Conservation (phyloP, 2,113 vertebrate genomes). For the Spilogale gracilis region DNA sequence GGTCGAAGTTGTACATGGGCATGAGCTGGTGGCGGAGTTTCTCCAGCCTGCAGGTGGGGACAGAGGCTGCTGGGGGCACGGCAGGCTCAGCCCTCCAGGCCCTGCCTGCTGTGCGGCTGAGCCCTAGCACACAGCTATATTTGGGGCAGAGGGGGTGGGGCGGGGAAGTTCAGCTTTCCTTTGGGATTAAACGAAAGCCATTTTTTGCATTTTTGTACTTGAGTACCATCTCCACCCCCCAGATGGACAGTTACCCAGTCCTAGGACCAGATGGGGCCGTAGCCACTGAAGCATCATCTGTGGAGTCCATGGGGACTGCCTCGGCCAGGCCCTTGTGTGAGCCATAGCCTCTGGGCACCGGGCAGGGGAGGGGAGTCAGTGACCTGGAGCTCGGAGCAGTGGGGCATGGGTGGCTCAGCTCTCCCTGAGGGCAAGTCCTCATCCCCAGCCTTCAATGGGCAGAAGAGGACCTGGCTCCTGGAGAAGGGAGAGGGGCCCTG, state of each 20-base stretch:
- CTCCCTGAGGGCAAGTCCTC: not conserved
- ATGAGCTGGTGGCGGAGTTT: constrained; percentile 98
- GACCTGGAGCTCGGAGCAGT: not conserved
- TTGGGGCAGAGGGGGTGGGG: too few species aligned
- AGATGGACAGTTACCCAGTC: not conserved
- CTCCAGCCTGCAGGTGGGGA: constrained; percentile 91
- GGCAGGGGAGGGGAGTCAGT: too few species aligned
- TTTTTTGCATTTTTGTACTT: not conserved
- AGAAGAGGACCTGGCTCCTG: not conserved
- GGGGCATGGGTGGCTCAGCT: not conserved
- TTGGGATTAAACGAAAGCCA: not conserved
- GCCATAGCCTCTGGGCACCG: not conserved
- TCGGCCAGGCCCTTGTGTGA: not conserved
- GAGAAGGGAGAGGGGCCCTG: not conserved
- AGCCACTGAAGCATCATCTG: not conserved
- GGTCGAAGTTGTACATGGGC: constrained; percentile 99
- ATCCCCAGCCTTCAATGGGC: not conserved
- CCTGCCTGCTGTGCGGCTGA: not conserved
- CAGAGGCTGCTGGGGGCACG: not conserved
- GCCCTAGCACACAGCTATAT: not conserved
- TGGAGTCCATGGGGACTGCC: not conserved
- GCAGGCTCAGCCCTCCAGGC: not conserved
- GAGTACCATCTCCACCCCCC: not conserved
- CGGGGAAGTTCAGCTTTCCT: not conserved
- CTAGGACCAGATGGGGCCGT: not conserved